phyloP scores from a whole-genome alignment of 2,888 invertebrate species.

The Xestia sexstrigata region DNA sequence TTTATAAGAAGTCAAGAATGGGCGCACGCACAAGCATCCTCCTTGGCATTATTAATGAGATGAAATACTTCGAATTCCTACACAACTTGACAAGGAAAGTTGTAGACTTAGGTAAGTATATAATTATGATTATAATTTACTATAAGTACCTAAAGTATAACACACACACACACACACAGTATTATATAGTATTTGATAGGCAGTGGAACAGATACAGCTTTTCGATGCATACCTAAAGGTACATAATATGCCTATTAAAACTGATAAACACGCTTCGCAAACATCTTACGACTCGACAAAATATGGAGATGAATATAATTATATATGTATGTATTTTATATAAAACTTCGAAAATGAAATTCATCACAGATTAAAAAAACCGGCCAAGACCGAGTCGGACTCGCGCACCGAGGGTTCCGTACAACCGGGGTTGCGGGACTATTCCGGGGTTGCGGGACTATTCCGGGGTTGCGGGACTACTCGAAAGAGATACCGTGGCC shows the following conservation, averaged over 20 bases:
- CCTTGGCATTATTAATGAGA: constrained; percentile 82
- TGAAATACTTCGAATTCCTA: constrained; percentile 77
- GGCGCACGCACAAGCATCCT: constrained; percentile 77
- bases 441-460: too few species aligned
- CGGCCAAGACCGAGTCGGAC: too few species aligned
- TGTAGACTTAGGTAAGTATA: constrained; percentile 56
- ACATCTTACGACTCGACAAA: not conserved
- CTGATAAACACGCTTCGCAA: not conserved
- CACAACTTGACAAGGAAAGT: constrained; percentile 79
- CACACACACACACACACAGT: not conserved
- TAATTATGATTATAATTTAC: constrained; percentile 56
- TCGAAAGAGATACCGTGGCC: too few species aligned
- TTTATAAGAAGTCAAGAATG: constrained; percentile 83
- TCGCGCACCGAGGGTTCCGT: too few species aligned
- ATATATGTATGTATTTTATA: too few species aligned
- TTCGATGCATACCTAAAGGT: not conserved
- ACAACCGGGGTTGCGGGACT: too few species aligned
- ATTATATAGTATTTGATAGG: not conserved
- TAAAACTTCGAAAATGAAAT: not conserved
- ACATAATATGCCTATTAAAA: not conserved
- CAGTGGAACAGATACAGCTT: not conserved
- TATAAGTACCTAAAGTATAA: constrained; percentile 29
- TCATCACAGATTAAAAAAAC: not conserved
- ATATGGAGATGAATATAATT: not conserved
- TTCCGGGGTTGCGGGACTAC: too few species aligned